phyloP scores from a whole-genome alignment of 2,113 vertebrate species.

The Saccopteryx bilineata region DNA sequence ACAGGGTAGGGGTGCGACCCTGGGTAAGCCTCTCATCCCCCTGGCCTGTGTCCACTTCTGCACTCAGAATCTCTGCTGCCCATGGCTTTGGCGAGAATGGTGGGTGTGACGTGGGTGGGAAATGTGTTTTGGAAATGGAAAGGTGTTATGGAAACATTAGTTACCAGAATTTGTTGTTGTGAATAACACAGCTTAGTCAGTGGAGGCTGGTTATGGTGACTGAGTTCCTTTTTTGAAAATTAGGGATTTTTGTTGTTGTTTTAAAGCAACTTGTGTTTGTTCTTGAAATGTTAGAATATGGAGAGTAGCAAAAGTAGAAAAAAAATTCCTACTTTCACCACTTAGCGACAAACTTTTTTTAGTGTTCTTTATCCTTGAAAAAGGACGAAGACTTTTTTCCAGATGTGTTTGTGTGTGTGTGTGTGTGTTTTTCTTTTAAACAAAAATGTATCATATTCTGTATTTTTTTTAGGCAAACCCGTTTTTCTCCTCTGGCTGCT shows the following conservation, averaged over 20 bases:
- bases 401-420: background rate
- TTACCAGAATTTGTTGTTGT: background rate
- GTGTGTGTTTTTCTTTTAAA: background rate
- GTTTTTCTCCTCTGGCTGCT: background rate
- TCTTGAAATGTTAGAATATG: background rate
- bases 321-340: background rate
- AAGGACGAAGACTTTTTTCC: background rate
- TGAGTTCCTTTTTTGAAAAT: background rate
- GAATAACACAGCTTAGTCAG: background rate
- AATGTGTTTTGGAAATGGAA: constrained; percentile 26
- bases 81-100: background rate
- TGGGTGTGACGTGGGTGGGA: fast-evolving
- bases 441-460: background rate
- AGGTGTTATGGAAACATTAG: constrained; percentile 54
- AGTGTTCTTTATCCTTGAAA: background rate
- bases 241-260: background rate
- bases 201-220: background rate
- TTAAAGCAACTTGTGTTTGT: background rate
- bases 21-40: background rate
- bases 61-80: background rate
- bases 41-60: background rate
- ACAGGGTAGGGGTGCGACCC: background rate
- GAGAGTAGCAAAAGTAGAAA: background rate
- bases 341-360: background rate
- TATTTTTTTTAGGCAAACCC: background rate